Evolutionary conservation across 2,797 vertebrate genomes (phyloP).

Genomic region (Kryptopterus vitreolus): DNA sequence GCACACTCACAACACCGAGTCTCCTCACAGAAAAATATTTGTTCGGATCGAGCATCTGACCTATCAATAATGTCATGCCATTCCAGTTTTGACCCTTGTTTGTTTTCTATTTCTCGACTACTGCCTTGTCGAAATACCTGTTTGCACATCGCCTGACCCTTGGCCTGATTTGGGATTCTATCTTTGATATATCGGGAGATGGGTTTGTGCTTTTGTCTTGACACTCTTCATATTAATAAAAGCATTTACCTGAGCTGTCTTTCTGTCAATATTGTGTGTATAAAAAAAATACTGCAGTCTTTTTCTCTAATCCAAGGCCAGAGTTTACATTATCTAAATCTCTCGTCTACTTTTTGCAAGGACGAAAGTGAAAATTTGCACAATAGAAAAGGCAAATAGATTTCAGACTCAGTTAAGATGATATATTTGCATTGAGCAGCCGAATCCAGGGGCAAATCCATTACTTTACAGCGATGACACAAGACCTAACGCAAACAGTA

Average conservation of each 20-base stretch:
- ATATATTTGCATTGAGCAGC: slow-evolving; percentile 16
- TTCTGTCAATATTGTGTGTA: neutral
- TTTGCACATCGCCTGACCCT: neutral
- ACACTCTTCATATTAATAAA: neutral
- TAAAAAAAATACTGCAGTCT: neutral
- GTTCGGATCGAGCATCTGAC: neutral
- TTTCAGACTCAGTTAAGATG: slow-evolving; percentile 2
- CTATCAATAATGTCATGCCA: neutral
- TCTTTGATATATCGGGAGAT: neutral
- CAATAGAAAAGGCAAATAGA: slow-evolving; percentile 11
- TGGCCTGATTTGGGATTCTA: neutral
- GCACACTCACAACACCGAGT: neutral
- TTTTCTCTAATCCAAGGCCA: slow-evolving; percentile 37
- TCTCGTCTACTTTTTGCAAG: slow-evolving; percentile 38
- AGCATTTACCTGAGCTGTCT: neutral
- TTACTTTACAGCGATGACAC: neutral
- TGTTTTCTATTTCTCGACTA: neutral
- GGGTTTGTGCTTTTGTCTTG: neutral
- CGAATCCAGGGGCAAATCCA: neutral
- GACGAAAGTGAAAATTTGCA: slow-evolving; percentile 30
- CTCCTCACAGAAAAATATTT: neutral
- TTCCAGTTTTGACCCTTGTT: neutral
- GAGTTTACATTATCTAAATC: slow-evolving; percentile 16
- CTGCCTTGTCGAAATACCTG: neutral
- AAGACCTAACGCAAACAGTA: neutral